Base-by-base conservation (phyloP, 1,140 invertebrate genomes). In the Procambarus virginalis region DNA sequence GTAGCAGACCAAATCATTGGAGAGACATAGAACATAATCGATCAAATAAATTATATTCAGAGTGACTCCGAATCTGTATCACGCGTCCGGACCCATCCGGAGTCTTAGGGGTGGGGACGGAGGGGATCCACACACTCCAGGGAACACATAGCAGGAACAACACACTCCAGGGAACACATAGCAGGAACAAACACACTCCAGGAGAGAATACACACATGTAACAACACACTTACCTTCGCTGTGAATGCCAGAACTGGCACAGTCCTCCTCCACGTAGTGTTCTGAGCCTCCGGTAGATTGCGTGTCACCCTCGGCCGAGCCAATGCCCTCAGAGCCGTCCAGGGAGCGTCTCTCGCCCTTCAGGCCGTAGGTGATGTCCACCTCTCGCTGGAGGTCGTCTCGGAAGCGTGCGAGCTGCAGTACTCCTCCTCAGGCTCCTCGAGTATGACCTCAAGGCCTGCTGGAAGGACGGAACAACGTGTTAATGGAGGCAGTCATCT, bases 371-470 rank as follows among this genome's bases (percentile, higher is more conserved):
- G 85, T 83, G 70, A 92, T 81, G 80, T 92, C 89, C n/a, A 90
- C 86, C 14, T 87, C 89, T 6, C 91, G 22, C 64, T 76, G 79
- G 2, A 88, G 83, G 80, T 92, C 91, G 81, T 92, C 91, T 80
- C 91, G 12, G 88, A 90, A 2, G 73, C 88, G 70, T 86, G 88
- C 2, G 88, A 90, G 80, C 88, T 92, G 89, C 91, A 92, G 81
- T 92, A 90, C 9, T 92, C 91, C 46, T 92, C 91, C 89, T 92
- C 91, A 45, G 91, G 91, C 70, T 92, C 91, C 55, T 92, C 91
- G 14, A 92, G 82, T 20, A 92, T 92, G 14, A 92, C 91, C 76
- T 92, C 91, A 45, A 92, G 91, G n/a, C 91, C 91, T 79, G 91
- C 78, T 90, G 58, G 0, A 64, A 51, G 20, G 45, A 10, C 34